Evolutionary conservation across 2,113 vertebrate species (phyloP), one percentile per base, ranked within the genome.

Genomic region (Hydropotes inermis): DNA sequence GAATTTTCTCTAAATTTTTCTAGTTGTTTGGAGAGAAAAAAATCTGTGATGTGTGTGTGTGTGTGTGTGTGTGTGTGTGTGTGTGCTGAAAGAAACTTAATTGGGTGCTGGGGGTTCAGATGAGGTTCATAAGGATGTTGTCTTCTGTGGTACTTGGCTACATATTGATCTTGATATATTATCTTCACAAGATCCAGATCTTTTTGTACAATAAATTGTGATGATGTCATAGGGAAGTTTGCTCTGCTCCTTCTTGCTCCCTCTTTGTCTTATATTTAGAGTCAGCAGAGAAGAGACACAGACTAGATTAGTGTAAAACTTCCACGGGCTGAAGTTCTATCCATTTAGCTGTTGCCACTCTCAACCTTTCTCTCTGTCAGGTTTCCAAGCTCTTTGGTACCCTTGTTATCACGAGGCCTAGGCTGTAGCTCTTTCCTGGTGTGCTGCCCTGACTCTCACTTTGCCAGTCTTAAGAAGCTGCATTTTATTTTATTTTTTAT

Each of bases 91-190:
- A 86, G 19, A 87, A 93, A 33, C 33, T 81, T 82, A 64, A 50
- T 55, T 55, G 55, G 82, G 19, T n/a, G 45, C 36, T 58, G 33
- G 43, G 82, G 45, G 8, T 43, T 99, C 96, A 99, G 90, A 99
- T 99, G 25, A 99, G 99, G 92, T 99, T 99, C 98, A 99, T 99
- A 47, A 99, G 98, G 91, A 99, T 99, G 79, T 99, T 99, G 92
- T 99, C 99, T 95, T 99, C 99, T 99, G 99, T 99, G 67, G 99
- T 98, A 1, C 98, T 99, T 92, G 99, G 98, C 90, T 96, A 95
- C 39, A 99, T 54, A 89, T 19, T 55, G 14, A 86, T 70, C 10
- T 67, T 25, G 21, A 47, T 64, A 9, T 47, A 21, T 67, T 61
- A 7, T 58, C n/a, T 60, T 86, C 60, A 28, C 7, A 3, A 43